Conservation (phyloP, 2,797 vertebrate genomes). For the Parauchenoglanis ngamensis region DNA sequence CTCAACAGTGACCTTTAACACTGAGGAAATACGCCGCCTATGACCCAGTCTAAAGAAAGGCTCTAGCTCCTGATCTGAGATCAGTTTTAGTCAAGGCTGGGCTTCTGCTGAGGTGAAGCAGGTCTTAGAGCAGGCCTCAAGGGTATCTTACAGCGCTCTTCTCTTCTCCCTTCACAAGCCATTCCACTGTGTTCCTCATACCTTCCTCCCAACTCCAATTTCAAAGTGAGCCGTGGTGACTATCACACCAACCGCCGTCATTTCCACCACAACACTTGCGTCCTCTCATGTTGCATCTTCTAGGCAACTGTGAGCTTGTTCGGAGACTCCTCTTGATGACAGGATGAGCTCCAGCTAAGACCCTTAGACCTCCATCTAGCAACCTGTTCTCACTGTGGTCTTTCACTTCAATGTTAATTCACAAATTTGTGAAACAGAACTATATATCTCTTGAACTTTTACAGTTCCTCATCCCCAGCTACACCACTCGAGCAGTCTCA, state of each 20-base stretch:
- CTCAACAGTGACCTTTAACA: conserved; percentile 31
- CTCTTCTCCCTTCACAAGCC: conserved; percentile 2
- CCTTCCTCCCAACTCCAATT: conserved; percentile 40
- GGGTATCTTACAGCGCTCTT: not conserved
- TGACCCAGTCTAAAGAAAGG: conserved; percentile 1
- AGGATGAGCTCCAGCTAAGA: not conserved
- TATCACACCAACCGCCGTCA: conserved; percentile 2
- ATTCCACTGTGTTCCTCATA: conserved; percentile 16
- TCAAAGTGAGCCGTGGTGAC: conserved; percentile 40
- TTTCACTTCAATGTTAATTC: not conserved
- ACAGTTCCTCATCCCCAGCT: not conserved
- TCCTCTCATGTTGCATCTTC: conserved; percentile 56
- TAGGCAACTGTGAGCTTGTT: conserved; percentile 39
- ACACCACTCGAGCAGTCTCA: not conserved
- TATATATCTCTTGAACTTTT: not conserved
- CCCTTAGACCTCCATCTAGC: not conserved
- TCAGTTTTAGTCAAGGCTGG: not conserved
- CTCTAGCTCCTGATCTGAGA: conserved; percentile 5
- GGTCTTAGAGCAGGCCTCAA: conserved; percentile 5
- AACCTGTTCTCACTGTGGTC: not conserved
- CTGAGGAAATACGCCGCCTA: not conserved
- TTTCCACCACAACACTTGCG: conserved; percentile 39
- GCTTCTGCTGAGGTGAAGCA: conserved; percentile 15
- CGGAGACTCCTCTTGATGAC: conserved; percentile 8
- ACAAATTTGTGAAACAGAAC: not conserved